phyloP scores from a whole-genome alignment of 1,140 invertebrate species.

The Paraescarpia echinospica region DNA sequence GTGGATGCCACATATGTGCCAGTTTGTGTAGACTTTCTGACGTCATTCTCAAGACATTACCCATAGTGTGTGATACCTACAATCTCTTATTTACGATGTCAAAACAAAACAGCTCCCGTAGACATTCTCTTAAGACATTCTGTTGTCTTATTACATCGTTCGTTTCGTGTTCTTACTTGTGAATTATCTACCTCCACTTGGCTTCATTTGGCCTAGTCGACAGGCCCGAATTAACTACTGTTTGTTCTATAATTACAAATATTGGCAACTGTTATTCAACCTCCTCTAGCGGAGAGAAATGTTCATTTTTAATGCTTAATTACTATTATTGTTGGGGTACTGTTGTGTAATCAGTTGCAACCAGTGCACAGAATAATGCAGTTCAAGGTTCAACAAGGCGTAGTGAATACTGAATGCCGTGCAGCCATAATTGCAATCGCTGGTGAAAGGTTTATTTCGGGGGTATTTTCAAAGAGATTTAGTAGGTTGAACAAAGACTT shows the following conservation, averaged over 20 bases:
- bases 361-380: neutral
- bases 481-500: neutral
- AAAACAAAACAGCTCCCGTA: too few relatives aligned
- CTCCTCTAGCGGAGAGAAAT: neutral
- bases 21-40: too few relatives aligned
- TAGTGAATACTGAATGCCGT: neutral
- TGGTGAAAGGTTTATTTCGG: too few relatives aligned
- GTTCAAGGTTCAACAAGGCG: neutral
- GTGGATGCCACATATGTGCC: too few relatives aligned
- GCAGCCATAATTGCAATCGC: neutral
- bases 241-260: neutral
- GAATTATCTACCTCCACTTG: neutral
- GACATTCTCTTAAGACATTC: too few relatives aligned
- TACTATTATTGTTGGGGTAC: neutral
- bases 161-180: too few relatives aligned
- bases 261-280: neutral
- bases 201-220: neutral
- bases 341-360: neutral
- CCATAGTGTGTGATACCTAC: too few relatives aligned
- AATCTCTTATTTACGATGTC: too few relatives aligned
- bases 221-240: neutral
- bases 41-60: too few relatives aligned
- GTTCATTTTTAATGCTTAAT: neutral
- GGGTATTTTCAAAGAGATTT: neutral
- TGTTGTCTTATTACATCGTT: too few relatives aligned